Evolutionary conservation across 2,888 invertebrate species (phyloP).

Genomic region (Nomada ruficornis): DNA sequence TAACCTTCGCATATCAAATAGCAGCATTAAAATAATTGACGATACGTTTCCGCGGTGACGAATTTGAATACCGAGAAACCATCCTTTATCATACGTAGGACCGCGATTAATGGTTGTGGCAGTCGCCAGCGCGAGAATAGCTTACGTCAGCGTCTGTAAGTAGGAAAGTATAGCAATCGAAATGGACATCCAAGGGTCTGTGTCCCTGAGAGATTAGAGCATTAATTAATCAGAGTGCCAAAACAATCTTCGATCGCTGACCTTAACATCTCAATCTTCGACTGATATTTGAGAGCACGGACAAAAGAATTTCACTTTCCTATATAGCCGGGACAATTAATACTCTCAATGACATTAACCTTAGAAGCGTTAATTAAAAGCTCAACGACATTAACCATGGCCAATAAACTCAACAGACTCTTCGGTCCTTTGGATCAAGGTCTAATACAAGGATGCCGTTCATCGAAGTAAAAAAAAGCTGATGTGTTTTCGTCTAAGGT

Average conservation of each 20-base stretch:
- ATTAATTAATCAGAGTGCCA: conserved; percentile 39
- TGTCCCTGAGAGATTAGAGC: conserved; percentile 31
- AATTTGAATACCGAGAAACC: conserved; percentile 23
- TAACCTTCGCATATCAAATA: conserved; percentile 47
- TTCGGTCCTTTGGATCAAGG: conserved; percentile 15
- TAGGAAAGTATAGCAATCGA: conserved; percentile 22
- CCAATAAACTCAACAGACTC: neutral
- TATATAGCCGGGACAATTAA: conserved; percentile 1
- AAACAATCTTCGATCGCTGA: conserved; percentile 47
- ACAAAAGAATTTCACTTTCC: conserved; percentile 64
- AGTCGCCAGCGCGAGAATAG: neutral
- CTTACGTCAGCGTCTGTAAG: conserved; percentile 7
- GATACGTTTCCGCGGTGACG: conserved; percentile 13
- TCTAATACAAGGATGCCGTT: neutral
- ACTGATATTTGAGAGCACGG: neutral
- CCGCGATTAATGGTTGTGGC: conserved; percentile 32
- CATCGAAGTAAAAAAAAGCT: neutral
- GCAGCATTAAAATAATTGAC: conserved; percentile 25
- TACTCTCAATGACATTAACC: neutral
- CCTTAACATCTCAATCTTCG: conserved; percentile 38
- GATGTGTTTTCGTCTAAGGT: conserved; percentile 24
- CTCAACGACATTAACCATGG: conserved; percentile 14
- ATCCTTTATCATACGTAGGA: conserved; percentile 20
- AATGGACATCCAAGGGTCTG: neutral
- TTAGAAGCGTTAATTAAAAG: conserved; percentile 9